Percentiles rank a stretch among this genome's conserved stretches.
phyloP scores from a whole-genome alignment of 2,113 vertebrate genomes.

The Channa maculata region DNA sequence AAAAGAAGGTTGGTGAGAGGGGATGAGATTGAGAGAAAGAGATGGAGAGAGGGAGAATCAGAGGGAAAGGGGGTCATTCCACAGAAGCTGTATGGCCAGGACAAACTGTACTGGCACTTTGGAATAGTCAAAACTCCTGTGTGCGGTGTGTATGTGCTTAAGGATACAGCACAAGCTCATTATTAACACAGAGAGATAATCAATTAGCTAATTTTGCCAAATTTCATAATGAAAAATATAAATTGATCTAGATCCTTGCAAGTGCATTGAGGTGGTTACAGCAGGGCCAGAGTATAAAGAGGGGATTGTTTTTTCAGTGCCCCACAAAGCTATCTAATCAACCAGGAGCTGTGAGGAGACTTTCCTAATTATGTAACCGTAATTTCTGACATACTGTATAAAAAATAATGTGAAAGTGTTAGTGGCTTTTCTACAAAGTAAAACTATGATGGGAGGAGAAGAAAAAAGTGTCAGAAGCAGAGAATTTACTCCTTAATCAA shows the following conservation, averaged over 20 bases:
- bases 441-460: conserved; percentile 25
- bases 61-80: conserved; percentile 79
- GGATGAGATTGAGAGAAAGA: conserved; percentile 75
- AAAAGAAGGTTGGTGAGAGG: conserved; percentile 78
- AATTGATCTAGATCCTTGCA: conserved; percentile 52
- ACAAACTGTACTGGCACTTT: conserved; percentile 75
- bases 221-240: conserved; percentile 52
- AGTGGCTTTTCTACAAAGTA: conserved; percentile 39
- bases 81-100: conserved; percentile 61
- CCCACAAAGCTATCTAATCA: conserved; percentile 83
- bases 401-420: conserved; percentile 68
- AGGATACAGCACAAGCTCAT: conserved; percentile 24
- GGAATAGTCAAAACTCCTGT: conserved; percentile 54
- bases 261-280: conserved; percentile 56
- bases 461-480: neutral
- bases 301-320: conserved; percentile 84
- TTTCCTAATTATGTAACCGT: conserved; percentile 82
- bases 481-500: neutral
- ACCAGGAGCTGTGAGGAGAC: conserved; percentile 70
- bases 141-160: conserved; percentile 34
- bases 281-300: conserved; percentile 78
- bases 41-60: conserved; percentile 72
- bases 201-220: conserved; percentile 42
- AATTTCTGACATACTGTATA: conserved; percentile 71
- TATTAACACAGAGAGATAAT: conserved; percentile 51